Conservation (phyloP, 1,140 invertebrate species). For the Orchestia grillus region DNA sequence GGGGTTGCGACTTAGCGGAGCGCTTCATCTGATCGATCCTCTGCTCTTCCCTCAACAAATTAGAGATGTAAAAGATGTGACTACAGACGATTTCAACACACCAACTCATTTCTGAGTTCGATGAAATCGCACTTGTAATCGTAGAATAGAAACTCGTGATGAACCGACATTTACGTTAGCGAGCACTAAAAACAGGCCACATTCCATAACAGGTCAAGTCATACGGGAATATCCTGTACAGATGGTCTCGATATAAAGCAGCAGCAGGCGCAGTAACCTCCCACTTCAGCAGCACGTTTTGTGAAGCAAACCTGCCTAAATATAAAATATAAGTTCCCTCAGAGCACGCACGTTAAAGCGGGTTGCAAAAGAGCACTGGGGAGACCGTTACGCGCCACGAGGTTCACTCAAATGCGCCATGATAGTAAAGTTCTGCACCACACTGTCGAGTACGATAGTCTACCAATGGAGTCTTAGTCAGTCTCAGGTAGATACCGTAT, state of each 20-base stretch:
- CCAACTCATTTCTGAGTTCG: background rate
- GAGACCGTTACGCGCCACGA: too few species aligned
- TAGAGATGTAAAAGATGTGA: background rate
- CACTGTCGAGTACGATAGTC: too few species aligned
- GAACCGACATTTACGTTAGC: background rate
- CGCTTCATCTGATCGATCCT: too few species aligned
- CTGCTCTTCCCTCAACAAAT: background rate
- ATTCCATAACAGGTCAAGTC: background rate
- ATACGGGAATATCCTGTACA: background rate
- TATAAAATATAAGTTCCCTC: background rate
- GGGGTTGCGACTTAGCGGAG: background rate
- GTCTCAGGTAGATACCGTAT: too few species aligned
- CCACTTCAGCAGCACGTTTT: background rate
- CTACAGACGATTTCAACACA: background rate
- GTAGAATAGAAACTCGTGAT: background rate
- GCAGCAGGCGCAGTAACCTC: too few species aligned
- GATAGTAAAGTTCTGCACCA: too few species aligned
- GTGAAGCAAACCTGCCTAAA: too few species aligned
- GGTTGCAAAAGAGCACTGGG: too few species aligned
- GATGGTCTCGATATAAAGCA: too few species aligned
- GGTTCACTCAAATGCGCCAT: too few species aligned
- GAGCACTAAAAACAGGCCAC: background rate
- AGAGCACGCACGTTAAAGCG: background rate
- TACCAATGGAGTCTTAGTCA: too few species aligned
- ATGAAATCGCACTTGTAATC: background rate